Evolutionary conservation across 2,888 invertebrate species (phyloP), one percentile per base, ranked within the genome.

Genomic region (Hylaea fasciaria): DNA sequence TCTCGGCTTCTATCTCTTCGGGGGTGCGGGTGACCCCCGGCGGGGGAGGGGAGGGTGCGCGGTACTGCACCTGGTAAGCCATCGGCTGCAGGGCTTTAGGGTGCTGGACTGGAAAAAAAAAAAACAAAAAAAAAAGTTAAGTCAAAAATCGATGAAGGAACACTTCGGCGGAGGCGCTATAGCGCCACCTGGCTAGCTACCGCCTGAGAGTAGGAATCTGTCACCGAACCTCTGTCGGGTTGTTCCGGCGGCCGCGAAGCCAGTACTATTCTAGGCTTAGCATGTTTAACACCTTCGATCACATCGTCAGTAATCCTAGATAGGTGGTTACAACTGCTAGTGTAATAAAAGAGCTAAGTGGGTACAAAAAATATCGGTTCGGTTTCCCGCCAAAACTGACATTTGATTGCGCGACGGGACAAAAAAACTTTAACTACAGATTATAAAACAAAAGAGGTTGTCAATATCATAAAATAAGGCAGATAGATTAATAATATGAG

Each of bases 1-100:
- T 94, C 80, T 97, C 96, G 0, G 94, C 95, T 74, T 97, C 97
- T 22, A 97, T 95, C 76, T 96, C 95, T 86, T 97, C 96, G 0
- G 97, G 96, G 17, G 95, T 92, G 46, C 96, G 93, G 5, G 94
- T 94, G 3, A 95, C 93, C 0, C 95, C 95, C 0, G 95, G 93
- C 1, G 94, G 93, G 0, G 94, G 93, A 0, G 95, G 94, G 0
- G 94, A 93, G 0, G 96, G 95, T 0, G 96, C 95, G 1, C 93
- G 92, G 78, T 96, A 96, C 16, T 94, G 93, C 13, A 95, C 94
- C 59, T 93, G 93, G 74, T 96, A 96, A 68, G 92, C 87, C 76
- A 96, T 84, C 14, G 93, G 89, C 65, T 94, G 94, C 0, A 95
- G 93, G 4, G 91, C 73, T 69, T 93, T 91, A 0, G 91, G 91